Evolutionary conservation across 2,797 vertebrate species (phyloP).

Genomic region (Strix occidentalis): DNA sequence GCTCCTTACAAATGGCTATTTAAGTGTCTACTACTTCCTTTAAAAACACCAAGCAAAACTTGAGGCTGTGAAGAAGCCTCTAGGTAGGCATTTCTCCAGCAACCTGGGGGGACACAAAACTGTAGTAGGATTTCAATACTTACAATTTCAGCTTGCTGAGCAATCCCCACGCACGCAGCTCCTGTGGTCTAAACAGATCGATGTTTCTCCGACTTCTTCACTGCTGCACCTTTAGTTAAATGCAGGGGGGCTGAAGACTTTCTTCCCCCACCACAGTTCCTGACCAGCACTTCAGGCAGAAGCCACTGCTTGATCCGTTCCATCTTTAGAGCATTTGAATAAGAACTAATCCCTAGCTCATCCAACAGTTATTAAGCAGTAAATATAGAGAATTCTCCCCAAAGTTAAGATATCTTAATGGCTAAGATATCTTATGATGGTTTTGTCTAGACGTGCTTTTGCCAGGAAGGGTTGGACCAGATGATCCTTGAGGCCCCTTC

Average conservation of each 20-base stretch:
- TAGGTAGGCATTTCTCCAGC: not conserved
- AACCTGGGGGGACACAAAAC: not conserved
- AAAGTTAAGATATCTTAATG: not conserved
- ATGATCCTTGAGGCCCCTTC: no score
- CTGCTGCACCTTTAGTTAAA: not conserved
- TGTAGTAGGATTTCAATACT: not conserved
- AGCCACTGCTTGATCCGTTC: not conserved
- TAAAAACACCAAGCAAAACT: not conserved
- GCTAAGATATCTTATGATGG: no score
- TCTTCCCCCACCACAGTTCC: not conserved
- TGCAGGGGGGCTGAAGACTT: not conserved
- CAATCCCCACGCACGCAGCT: rapidly evolving
- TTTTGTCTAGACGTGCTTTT: no score
- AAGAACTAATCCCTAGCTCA: not conserved
- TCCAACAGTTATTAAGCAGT: not conserved
- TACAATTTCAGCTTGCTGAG: not conserved
- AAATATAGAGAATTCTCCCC: not conserved
- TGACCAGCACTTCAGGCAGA: not conserved
- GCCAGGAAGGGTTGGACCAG: no score
- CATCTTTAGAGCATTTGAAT: not conserved
- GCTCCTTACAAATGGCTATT: rapidly evolving
- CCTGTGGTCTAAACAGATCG: rapidly evolving
- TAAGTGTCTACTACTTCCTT: not conserved
- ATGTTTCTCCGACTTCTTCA: not conserved
- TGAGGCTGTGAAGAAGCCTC: not conserved